Base-by-base conservation (phyloP, 2,113 vertebrate genomes). In the Tricholaema leucomelas region DNA sequence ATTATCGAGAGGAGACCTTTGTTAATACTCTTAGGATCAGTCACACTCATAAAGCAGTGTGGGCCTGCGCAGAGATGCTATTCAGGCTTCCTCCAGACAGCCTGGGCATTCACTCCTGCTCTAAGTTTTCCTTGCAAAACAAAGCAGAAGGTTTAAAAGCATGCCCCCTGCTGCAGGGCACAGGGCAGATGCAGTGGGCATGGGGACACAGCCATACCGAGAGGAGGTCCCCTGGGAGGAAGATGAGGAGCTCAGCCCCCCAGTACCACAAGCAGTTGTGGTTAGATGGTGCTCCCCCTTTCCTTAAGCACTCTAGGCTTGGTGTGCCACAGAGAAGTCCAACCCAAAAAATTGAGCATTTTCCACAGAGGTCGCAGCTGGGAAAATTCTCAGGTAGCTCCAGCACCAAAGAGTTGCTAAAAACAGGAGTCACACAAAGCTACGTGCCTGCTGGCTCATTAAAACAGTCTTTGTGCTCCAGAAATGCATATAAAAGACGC, bases 251-350 rank as follows among this genome's bases (percentile, higher is more conserved):
- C n/a, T 81, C 88, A 50, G 52, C 16, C 46, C 46, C 20, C 9
- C 8, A 0, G 5, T 35, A 5, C 28, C 15, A 5, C 1, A 0
- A 12, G 30, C 25, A 31, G 0, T 1, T 5, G 38, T 5, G 4
- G 12, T 8, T 77, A 6, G 60, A 0, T 1, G 9, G 3, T 8
- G 28, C 30, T 50, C 58, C 71, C 1, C 0, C 0, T 1, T 30
- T 50, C 69, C 55, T 69, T 56, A 4, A 35, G 71, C 15, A 11
- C 5, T 6, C 44, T 7, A 12, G 40, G 14, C 2, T 11, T 3
- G 28, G 5, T 8, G 20, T 52, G 23, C 33, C 52, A 15, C 0
- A 0, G 35, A 25, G 60, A 67, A 46, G 80, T 23, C 8, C 64
- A 40, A 4, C 18, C 30, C 18, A 27, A 48, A 77, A 20, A 35